Base-by-base conservation (phyloP, 53 echinoderm and acorn worm species). In the Echinometra lucunter region DNA sequence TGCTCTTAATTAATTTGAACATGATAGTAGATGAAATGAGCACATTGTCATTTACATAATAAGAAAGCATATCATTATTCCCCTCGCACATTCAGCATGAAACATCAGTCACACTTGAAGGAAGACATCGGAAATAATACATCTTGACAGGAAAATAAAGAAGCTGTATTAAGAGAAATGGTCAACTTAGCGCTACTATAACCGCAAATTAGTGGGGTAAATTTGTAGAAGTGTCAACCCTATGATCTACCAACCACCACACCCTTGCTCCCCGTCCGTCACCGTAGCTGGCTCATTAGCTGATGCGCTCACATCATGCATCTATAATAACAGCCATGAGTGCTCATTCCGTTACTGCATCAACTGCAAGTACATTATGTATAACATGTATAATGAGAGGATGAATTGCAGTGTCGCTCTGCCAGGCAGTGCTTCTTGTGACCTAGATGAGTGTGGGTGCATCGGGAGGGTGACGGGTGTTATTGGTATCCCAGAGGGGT, bases 141-240 rank as follows among this genome's bases (percentile, higher is more conserved):
- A 53, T 63, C 4, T 19, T 63, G 63, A 63, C 63, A 63, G 25
- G 63, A 63, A 63, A 63, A 25, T 4, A 13, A 53, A 63, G 63
- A 63, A 21, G 25, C 23, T 34, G 16, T 13, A 72, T 72, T 72
- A 72, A 13, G 72, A 16, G 35, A 12, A n/a, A 34, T 72, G 44
- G 83, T 83, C 44, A 83, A 44, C 47, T 83, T 83, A 83, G 27
- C 83, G 83, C 44, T 27, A 83, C 83, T 45, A 88, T 88, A 53
- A 88, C 88, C 88, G 55, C 88, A 88, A 88, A 88, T 88, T 28
- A 56, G 88, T 32, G 30, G 28, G 88, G 30, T 47, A 83, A 35
- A 13, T 72, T 35, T 53, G 72, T 6, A 9, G 28, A 42, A 38
- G 78, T 78, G 78, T 78, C 7, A 78, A 78, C 23, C 78, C 19